These are phyloP conservation scores for Malaclemys terrapin DNA, from an alignment of 2,113 vertebrate genomes.

Conservation along the genomic window DNA sequence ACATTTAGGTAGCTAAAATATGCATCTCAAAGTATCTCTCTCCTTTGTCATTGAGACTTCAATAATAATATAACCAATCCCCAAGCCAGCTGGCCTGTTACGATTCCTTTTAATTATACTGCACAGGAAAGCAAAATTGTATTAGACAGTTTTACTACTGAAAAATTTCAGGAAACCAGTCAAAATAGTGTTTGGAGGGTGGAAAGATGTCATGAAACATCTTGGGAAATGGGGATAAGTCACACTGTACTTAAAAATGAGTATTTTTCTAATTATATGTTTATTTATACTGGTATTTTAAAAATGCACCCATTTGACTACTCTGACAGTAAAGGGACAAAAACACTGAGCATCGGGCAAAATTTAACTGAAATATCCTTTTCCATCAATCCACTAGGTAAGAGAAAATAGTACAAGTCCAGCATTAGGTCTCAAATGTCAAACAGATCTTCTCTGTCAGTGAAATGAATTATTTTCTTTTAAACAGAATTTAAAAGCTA, in stretches of 20 bases:
- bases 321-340: background rate
- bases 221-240: background rate
- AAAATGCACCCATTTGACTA: rapidly evolving
- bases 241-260: background rate
- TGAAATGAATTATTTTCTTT: background rate
- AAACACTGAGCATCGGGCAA: rapidly evolving
- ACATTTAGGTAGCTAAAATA: background rate
- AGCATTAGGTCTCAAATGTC: background rate
- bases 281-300: background rate
- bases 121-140: background rate
- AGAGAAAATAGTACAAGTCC: background rate
- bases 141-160: background rate
- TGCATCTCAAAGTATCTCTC: background rate
- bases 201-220: background rate
- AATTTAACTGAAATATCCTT: background rate
- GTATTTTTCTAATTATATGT: background rate
- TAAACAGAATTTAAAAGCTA: background rate
- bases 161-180: background rate
- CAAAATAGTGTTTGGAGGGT: no score
- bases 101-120: background rate
- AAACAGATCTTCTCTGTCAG: background rate
- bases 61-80: background rate
- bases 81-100: background rate
- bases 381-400: background rate
- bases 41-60: background rate